Percentiles rank a stretch among this genome's conserved stretches.
These are phyloP conservation scores for Gryllus longicercus DNA, from an alignment of 2,888 invertebrate genomes.

Conservation along the genomic window DNA sequence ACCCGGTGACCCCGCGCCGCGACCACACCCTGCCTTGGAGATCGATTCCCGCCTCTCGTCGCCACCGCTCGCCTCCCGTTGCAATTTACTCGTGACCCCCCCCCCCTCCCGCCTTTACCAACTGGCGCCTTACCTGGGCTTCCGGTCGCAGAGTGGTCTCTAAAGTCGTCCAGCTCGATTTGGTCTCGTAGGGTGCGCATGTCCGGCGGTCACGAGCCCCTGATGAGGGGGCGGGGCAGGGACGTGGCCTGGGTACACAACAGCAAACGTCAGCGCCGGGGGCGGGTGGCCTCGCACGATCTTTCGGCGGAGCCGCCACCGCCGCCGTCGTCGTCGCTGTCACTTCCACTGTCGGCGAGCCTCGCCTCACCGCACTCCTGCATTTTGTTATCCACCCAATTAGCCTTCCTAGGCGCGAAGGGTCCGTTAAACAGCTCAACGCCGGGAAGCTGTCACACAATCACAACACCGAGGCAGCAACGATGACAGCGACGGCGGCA, in stretches of 20 bases:
- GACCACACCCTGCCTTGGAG: neutral
- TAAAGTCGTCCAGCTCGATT: constrained; percentile 17
- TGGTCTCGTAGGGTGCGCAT: constrained; percentile 3
- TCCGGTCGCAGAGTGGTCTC: neutral
- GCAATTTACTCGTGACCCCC: neutral
- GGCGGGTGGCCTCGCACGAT: too few relatives aligned
- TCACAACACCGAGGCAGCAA: too few relatives aligned
- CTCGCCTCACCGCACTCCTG: neutral
- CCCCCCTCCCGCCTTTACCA: neutral
- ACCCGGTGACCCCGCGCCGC: neutral
- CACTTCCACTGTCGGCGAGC: too few relatives aligned
- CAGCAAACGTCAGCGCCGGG: too few relatives aligned
- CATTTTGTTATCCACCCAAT: neutral
- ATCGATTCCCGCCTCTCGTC: neutral
- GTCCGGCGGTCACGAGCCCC: neutral
- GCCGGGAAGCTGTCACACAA: too few relatives aligned
- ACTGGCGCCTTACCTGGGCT: neutral
- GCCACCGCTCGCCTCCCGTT: neutral
- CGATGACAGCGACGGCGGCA: too few relatives aligned
- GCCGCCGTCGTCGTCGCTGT: neutral
- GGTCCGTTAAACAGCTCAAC: neutral
- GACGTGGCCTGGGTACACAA: too few relatives aligned
- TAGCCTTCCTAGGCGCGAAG: neutral
- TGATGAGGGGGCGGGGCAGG: neutral
- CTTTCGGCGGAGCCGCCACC: neutral